A percentile compares a stretch with the other conserved stretches of the same genome.
Evolutionary conservation across 2,888 invertebrate species (phyloP).

Genomic region (Mamestra brassicae): DNA sequence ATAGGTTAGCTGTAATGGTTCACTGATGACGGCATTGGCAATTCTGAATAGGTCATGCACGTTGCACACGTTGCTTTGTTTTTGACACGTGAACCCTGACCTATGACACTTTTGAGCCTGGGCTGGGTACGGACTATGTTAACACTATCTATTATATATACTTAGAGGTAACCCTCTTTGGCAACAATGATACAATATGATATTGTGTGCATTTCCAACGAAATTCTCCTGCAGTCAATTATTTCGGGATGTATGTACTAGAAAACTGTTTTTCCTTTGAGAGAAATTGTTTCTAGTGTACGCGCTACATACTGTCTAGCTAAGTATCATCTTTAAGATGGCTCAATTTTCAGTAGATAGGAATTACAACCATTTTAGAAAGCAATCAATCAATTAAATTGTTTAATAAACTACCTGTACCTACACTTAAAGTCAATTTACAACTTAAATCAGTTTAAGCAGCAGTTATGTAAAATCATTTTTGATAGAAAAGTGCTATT

Average conservation of each 20-base stretch:
- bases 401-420: no score
- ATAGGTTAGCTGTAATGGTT: slow-evolving; percentile 23
- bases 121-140: not conserved
- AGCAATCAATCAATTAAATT: no score
- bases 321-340: not conserved
- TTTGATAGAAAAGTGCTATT: no score
- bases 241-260: no score
- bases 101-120: slow-evolving; percentile 40
- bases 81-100: slow-evolving; percentile 38
- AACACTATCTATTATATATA: no score
- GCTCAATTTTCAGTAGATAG: not conserved
- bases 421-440: no score
- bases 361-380: not conserved
- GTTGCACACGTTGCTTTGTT: slow-evolving; percentile 45
- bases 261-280: not conserved
- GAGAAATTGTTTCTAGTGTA: no score
- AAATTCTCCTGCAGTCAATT: no score
- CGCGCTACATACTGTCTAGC: not conserved
- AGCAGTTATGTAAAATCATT: no score
- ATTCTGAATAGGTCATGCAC: slow-evolving; percentile 42
- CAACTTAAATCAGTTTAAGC: no score
- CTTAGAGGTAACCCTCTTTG: not conserved
- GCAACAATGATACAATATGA: not conserved
- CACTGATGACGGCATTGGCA: slow-evolving; percentile 26
- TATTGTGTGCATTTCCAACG: no score